Percentiles rank a stretch among this genome's conserved stretches.
These are phyloP conservation scores for Catharus fuscescens DNA, from an alignment of 2,113 vertebrate species.

Conservation along the genomic window DNA sequence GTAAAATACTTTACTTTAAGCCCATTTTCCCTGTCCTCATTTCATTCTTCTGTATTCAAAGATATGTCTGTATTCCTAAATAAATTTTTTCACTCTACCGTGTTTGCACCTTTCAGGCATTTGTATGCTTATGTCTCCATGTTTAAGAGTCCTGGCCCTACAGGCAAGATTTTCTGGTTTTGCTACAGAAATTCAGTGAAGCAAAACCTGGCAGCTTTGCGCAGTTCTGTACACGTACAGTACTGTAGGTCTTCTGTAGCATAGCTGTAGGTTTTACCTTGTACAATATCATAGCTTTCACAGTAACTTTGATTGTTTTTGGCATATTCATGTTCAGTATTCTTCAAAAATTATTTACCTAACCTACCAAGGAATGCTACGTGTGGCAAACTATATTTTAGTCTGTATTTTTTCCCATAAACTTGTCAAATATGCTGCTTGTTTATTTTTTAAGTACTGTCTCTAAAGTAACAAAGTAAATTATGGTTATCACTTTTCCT, in stretches of 20 bases:
- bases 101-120: conserved; percentile 11
- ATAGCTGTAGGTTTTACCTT: background rate
- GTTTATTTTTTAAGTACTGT: background rate
- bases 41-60: background rate
- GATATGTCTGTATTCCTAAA: conserved; percentile 2
- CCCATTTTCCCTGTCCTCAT: background rate
- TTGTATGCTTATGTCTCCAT: background rate
- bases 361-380: conserved; percentile 2
- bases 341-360: conserved; percentile 35
- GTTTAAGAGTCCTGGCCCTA: conserved; percentile 20
- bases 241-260: conserved; percentile 10
- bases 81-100: background rate
- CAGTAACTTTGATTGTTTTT: conserved; percentile 23
- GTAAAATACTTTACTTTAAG: background rate
- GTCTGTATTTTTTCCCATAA: background rate
- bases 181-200: conserved; percentile 54
- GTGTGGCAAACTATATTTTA: background rate
- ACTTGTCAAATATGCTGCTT: background rate
- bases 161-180: conserved; percentile 62
- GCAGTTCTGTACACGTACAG: background rate
- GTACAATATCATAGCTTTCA: conserved; percentile 4
- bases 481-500: background rate
- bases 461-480: background rate
- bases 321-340: background rate
- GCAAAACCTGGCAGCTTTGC: conserved; percentile 56